phyloP scores from a whole-genome alignment of 1,140 invertebrate species.

The Drosophila fuyamai region DNA sequence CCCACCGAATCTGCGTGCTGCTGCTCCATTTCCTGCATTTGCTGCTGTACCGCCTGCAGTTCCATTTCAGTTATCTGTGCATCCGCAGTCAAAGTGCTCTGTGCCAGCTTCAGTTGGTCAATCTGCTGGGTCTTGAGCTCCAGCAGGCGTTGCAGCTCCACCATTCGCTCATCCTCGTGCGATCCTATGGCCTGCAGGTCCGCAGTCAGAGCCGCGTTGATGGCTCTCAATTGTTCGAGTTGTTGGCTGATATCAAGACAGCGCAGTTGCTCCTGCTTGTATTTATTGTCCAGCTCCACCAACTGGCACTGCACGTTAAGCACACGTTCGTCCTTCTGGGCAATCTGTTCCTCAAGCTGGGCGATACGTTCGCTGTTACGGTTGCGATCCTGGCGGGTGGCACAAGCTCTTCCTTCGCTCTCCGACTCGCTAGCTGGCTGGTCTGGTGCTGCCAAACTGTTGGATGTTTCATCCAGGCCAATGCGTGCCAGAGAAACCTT shows the following conservation, averaged over 20 bases:
- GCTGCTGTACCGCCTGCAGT: constrained; percentile 70
- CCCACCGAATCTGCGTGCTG: constrained; percentile 57
- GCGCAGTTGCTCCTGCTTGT: constrained; percentile 85
- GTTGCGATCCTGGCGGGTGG: constrained; percentile 49
- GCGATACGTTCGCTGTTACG: constrained; percentile 85
- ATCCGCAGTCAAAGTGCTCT: constrained; percentile 77
- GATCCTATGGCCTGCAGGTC: constrained; percentile 69
- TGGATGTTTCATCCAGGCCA: constrained; percentile 86
- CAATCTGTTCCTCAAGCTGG: constrained; percentile 85
- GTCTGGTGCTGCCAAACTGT: constrained; percentile 41
- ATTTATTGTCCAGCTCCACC: constrained; percentile 77
- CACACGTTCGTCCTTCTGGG: constrained; percentile 85
- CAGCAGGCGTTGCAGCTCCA: constrained; percentile 45
- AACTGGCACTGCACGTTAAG: constrained; percentile 84
- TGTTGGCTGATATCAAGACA: constrained; percentile 77
- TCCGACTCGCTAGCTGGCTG: constrained; percentile 72
- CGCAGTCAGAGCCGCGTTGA: constrained; percentile 75
- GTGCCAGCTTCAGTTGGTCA: constrained; percentile 65
- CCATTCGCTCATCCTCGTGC: constrained; percentile 55
- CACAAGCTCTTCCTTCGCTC: constrained; percentile 56
- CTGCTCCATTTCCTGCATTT: constrained; percentile 68
- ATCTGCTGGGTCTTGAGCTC: constrained; percentile 55
- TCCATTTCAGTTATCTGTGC: constrained; percentile 81
- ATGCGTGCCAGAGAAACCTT: constrained; percentile 91
- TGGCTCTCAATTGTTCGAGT: constrained; percentile 51